These are phyloP conservation scores for Tyria jacobaeae DNA, from an alignment of 2,888 invertebrate genomes.

Conservation along the genomic window DNA sequence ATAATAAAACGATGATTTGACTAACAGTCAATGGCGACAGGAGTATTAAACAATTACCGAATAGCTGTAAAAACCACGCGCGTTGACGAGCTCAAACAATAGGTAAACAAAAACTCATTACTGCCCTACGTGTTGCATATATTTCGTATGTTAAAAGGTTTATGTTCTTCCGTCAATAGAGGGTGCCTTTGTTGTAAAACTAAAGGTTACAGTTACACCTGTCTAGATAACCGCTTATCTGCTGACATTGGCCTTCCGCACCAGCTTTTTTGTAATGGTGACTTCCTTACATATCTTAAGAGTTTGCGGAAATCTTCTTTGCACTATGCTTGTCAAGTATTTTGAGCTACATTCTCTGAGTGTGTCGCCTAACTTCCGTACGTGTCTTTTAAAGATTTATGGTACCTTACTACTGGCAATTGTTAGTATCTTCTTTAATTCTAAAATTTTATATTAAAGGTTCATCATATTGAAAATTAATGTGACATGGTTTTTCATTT, in stretches of 20 bases:
- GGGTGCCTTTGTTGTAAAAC: slow-evolving; percentile 14
- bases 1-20: not conserved
- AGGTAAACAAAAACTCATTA: slow-evolving; percentile 11
- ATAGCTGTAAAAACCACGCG: slow-evolving; percentile 8
- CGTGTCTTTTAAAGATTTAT: no score
- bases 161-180: slow-evolving; percentile 7
- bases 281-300: slow-evolving; percentile 6
- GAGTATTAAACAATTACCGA: slow-evolving; percentile 12
- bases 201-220: slow-evolving; percentile 7
- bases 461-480: no score
- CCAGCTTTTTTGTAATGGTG: slow-evolving; percentile 5
- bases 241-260: not conserved
- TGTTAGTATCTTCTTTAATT: no score
- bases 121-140: not conserved
- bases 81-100: slow-evolving; percentile 25
- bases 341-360: slow-evolving; percentile 1
- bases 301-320: not conserved
- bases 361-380: not conserved
- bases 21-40: slow-evolving; percentile 6
- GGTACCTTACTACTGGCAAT: not conserved
- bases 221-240: slow-evolving; percentile 17
- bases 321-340: not conserved
- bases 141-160: slow-evolving; percentile 12
- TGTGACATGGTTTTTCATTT: no score
- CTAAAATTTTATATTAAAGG: no score